Conservation (phyloP, 2,888 invertebrate genomes). For the Copidosoma aretas region DNA sequence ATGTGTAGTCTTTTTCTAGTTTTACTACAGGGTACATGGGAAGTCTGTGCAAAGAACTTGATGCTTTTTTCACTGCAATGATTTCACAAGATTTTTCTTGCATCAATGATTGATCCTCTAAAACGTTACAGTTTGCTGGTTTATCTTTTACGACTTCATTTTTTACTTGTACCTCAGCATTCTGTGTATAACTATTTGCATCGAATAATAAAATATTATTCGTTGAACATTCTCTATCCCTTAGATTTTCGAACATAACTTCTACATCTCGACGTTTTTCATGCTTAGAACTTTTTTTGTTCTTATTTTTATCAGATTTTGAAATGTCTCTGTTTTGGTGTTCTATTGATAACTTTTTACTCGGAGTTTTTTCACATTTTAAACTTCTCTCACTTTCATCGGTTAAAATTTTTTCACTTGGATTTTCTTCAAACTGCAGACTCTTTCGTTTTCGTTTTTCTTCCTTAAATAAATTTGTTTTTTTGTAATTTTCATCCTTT, state of each 20-base stretch:
- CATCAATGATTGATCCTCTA: not conserved
- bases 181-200: conserved; percentile 8
- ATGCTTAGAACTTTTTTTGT: no score
- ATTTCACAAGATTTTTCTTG: conserved; percentile 14
- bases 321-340: not conserved
- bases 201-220: not conserved
- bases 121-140: not conserved
- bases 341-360: not conserved
- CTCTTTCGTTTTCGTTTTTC: conserved; percentile 8
- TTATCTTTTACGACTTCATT: conserved; percentile 14
- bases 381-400: conserved; percentile 5
- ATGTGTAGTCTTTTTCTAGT: conserved; percentile 36
- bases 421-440: conserved; percentile 7
- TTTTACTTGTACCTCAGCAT: conserved; percentile 23
- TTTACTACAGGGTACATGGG: conserved; percentile 34
- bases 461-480: conserved; percentile 1
- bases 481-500: not conserved
- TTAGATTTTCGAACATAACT: not conserved
- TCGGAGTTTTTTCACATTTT: conserved; percentile 2
- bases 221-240: not conserved
- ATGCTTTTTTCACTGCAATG: not conserved
- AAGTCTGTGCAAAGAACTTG: conserved; percentile 8
- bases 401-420: not conserved
- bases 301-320: not conserved
- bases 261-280: conserved; percentile 4